Base-by-base conservation (phyloP, 2,113 vertebrate species). In the Anser cygnoides region DNA sequence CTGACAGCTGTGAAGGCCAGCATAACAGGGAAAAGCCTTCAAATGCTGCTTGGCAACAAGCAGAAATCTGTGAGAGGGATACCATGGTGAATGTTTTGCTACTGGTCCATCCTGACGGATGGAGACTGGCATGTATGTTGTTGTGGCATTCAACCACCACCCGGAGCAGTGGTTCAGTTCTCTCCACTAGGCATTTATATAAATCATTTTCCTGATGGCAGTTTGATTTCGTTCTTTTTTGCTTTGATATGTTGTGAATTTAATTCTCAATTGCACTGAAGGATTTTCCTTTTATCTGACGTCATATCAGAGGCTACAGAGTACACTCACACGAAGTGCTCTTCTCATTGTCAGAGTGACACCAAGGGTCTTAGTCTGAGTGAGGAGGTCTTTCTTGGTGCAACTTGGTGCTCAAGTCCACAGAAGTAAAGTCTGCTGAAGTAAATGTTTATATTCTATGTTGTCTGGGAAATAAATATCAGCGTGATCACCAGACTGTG, bases 401-500 rank as follows among this genome's bases (percentile, higher is more conserved):
- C 58, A 70, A 5, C 70, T 77, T 67, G 20, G 4, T 89, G 84
- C 70, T 84, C 35, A 62, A 89, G 71, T 87, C 66, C 44, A 28
- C 33, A 52, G 55, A 81, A 89, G 79, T 74, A n/a, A 89, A 83
- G 37, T 70, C 71, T 94, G 74, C n/a, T 91, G 74, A 92, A 96
- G 87, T 68, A 79, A 95, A 91, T 92, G 81, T 70, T 91, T 95
- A 74, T 84, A 82, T 92, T 65, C 84, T 80, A 50, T 16, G 50
- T 29, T 50, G 62, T 73, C 73, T 91, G 66, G 74, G 72, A 89
- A 91, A 95, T 54, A 94, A 92, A 46, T 91, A 85, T 55, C 59
- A 74, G 54, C 54, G 68, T 62, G 59, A 88, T 89, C 39, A 54
- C 58, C 75, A 3, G 10, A 22, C 70, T 93, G 66, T 63, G 66